These are phyloP conservation scores for Cantharis lateralis DNA, from an alignment of 2,888 invertebrate genomes.

Conservation along the genomic window DNA sequence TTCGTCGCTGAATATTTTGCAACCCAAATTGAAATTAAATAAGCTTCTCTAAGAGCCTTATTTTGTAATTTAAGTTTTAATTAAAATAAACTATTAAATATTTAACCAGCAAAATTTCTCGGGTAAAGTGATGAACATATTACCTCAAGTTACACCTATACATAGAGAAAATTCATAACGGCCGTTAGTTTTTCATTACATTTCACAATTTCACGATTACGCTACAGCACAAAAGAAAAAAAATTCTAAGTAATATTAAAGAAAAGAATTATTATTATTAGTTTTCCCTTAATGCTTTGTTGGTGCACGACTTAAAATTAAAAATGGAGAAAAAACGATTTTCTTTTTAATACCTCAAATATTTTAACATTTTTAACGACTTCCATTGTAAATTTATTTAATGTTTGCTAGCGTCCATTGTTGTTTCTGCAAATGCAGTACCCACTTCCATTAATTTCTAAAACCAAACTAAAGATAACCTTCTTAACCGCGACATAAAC, in stretches of 20 bases:
- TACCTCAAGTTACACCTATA: not conserved
- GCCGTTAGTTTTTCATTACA: constrained; percentile 1
- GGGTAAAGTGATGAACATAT: not conserved
- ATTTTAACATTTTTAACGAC: not conserved
- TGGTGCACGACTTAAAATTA: not conserved
- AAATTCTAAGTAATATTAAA: not conserved
- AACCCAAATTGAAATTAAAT: not conserved
- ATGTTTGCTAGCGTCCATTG: not conserved
- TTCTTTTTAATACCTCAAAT: not conserved
- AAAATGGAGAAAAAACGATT: not conserved
- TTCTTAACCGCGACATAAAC: not conserved
- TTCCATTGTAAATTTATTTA: not conserved
- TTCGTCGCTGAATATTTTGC: not conserved
- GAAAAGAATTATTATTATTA: not conserved
- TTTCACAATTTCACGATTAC: not conserved
- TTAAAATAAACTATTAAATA: not conserved
- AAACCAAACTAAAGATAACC: not conserved
- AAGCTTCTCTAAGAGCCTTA: not conserved
- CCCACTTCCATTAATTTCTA: not conserved
- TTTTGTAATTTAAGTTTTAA: not conserved
- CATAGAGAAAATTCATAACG: not conserved
- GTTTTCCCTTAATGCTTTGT: not conserved
- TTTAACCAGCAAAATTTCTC: not conserved
- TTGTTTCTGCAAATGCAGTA: not conserved
- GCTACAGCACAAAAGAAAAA: not conserved